Percentiles rank a stretch among this genome's conserved stretches.
These are phyloP conservation scores for Malurus leucopterus DNA, from an alignment of 2,797 vertebrate species.

Conservation along the genomic window DNA sequence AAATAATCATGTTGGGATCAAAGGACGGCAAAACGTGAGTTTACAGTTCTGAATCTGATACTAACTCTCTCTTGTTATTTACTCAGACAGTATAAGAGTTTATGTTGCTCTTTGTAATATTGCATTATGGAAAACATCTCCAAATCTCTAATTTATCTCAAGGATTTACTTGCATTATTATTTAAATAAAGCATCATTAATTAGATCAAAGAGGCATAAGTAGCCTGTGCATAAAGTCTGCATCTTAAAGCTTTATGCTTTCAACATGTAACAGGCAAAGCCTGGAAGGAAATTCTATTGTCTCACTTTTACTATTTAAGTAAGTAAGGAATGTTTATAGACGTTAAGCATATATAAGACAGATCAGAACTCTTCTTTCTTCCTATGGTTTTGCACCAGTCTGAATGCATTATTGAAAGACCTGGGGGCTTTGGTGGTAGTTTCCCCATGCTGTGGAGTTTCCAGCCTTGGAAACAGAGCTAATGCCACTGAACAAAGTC, in stretches of 20 bases:
- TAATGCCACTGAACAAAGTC: not conserved
- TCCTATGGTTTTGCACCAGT: not conserved
- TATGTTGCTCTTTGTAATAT: not conserved
- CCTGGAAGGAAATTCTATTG: not conserved
- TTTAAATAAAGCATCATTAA: not conserved
- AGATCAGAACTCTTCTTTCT: not conserved
- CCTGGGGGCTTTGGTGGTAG: not conserved
- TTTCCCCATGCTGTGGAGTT: not conserved
- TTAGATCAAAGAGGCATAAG: not conserved
- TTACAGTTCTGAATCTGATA: not conserved
- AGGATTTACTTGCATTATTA: not conserved
- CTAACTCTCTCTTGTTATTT: not conserved
- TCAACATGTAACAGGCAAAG: not conserved
- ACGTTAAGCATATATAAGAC: not conserved
- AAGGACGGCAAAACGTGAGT: not conserved
- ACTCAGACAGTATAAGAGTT: not conserved
- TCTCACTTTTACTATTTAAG: not conserved
- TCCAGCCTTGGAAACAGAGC: not conserved
- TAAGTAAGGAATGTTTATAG: not conserved
- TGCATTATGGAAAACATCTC: not conserved
- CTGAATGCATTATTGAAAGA: not conserved
- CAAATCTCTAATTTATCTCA: not conserved
- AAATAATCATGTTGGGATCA: not conserved
- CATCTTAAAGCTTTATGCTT: not conserved
- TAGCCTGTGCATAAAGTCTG: not conserved